Conservation (phyloP, 2,888 invertebrate species). For the Esperia sulphurella region DNA sequence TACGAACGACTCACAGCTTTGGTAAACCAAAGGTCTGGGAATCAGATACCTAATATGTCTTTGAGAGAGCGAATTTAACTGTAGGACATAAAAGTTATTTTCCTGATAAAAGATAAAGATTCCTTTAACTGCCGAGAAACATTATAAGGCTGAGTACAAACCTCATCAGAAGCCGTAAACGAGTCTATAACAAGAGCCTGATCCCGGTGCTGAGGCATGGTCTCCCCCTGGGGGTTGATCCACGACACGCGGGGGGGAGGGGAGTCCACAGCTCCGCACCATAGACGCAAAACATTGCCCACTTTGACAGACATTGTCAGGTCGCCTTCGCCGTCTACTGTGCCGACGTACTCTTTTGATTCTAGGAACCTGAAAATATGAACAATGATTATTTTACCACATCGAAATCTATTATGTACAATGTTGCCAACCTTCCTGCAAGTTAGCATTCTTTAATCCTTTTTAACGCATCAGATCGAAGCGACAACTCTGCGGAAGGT, state of each 20-base stretch:
- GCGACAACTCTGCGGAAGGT: too few relatives aligned
- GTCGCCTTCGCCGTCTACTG: slow-evolving; percentile 47
- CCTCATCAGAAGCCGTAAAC: slow-evolving; percentile 58
- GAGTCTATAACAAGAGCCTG: slow-evolving; percentile 60
- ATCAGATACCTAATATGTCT: too few relatives aligned
- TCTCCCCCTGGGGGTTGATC: slow-evolving; percentile 66
- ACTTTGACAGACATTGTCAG: slow-evolving; percentile 49
- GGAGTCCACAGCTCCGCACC: slow-evolving; percentile 82
- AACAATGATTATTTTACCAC: neutral
- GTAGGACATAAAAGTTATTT: too few relatives aligned
- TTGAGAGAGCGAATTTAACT: too few relatives aligned
- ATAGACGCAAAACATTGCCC: slow-evolving; percentile 71
- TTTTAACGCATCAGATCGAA: too few relatives aligned
- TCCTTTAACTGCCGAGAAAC: too few relatives aligned
- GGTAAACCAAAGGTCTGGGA: too few relatives aligned
- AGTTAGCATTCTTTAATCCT: too few relatives aligned
- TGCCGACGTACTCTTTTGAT: slow-evolving; percentile 61
- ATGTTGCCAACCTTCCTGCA: too few relatives aligned
- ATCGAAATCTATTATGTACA: too few relatives aligned
- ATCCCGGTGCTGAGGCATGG: slow-evolving; percentile 54
- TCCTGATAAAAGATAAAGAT: too few relatives aligned
- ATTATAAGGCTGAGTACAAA: slow-evolving; percentile 14
- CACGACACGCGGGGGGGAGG: slow-evolving; percentile 81
- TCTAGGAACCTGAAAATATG: slow-evolving; percentile 52
- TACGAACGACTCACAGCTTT: too few relatives aligned